Evolutionary conservation across 2,797 vertebrate species (phyloP).

Genomic region (Sandelia bainsii): DNA sequence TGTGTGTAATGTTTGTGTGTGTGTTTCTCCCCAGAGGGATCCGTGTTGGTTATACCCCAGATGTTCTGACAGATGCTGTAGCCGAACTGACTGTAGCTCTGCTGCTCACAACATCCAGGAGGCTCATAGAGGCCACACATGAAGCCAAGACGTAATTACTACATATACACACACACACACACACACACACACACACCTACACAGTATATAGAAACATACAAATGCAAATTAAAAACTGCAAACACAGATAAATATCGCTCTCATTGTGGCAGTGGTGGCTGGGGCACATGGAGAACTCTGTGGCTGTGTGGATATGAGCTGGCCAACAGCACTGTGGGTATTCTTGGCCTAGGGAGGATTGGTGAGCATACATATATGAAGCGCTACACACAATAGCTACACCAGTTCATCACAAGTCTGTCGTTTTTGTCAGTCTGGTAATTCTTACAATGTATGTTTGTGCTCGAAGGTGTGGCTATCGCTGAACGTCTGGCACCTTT

Average conservation of each 20-base stretch:
- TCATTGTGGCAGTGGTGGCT: constrained; percentile 81
- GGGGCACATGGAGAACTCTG: constrained; percentile 87
- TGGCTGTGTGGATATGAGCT: constrained; percentile 86
- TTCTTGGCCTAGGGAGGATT: constrained; percentile 88
- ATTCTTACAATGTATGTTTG: constrained; percentile 21
- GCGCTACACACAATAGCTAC: not conserved
- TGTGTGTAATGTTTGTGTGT: constrained; percentile 7
- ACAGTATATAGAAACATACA: not conserved
- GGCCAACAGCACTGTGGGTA: constrained; percentile 87
- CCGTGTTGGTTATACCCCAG: constrained; percentile 85
- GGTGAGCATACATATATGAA: constrained; percentile 72
- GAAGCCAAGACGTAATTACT: constrained; percentile 81
- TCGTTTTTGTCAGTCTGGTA: not conserved
- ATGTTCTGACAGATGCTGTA: constrained; percentile 83
- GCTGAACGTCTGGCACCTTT: constrained; percentile 87
- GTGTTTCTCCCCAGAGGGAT: constrained; percentile 79
- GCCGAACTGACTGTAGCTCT: constrained; percentile 86
- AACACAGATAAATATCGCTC: constrained; percentile 3
- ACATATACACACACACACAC: not conserved
- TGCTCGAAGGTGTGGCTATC: constrained; percentile 84
- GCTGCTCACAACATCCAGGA: constrained; percentile 87
- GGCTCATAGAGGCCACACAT: constrained; percentile 85
- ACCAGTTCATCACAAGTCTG: not conserved
- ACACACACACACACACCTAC: not conserved
- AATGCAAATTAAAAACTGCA: not conserved